A percentile compares a stretch with the other conserved stretches of the same genome.
phyloP scores from a whole-genome alignment of 2,113 vertebrate species.

The Myxocyprinus asiaticus region DNA sequence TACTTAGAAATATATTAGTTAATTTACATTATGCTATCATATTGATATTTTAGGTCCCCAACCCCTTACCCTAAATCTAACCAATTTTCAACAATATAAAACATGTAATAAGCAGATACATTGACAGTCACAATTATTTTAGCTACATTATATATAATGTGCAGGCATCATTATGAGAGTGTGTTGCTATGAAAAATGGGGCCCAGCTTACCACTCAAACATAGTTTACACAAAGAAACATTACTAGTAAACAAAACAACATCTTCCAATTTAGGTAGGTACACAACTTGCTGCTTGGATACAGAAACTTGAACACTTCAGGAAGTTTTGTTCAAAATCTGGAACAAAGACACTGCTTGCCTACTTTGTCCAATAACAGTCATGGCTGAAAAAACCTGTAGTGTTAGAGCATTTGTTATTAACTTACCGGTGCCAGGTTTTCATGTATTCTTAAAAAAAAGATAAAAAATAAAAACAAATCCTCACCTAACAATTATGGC shows the following conservation, averaged over 20 bases:
- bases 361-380: background rate
- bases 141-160: too few species aligned
- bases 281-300: background rate
- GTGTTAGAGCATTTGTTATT: slow-evolving; percentile 24
- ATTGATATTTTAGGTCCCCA: too few species aligned
- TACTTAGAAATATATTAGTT: too few species aligned
- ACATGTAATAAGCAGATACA: too few species aligned
- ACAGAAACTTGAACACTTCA: background rate
- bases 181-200: background rate
- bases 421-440: slow-evolving; percentile 15
- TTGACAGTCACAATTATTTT: too few species aligned
- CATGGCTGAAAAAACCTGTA: background rate
- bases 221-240: background rate
- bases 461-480: too few species aligned
- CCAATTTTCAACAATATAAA: too few species aligned
- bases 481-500: slow-evolving; percentile 31
- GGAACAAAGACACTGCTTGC: background rate
- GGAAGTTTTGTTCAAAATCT: background rate
- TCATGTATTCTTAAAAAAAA: background rate
- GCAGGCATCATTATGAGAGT: too few species aligned
- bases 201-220: background rate
- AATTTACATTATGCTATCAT: too few species aligned
- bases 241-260: background rate
- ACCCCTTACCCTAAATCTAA: too few species aligned
- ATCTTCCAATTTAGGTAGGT: background rate